Percentiles rank a stretch among this genome's conserved stretches.
phyloP scores from a whole-genome alignment of 2,113 vertebrate species.

The Tyto alba region DNA sequence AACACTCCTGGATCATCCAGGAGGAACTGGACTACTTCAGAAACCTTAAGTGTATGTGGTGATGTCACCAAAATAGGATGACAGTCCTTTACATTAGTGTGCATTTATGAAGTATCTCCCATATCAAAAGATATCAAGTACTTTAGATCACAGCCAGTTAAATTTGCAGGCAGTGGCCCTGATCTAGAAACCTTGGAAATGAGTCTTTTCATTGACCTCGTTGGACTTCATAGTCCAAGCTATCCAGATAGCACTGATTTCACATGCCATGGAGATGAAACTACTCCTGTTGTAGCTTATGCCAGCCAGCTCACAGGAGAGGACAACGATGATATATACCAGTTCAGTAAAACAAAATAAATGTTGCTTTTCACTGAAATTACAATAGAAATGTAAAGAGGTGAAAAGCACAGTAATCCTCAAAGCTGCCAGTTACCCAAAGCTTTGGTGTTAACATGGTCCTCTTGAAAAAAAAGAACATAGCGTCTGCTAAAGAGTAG shows the following conservation, averaged over 20 bases:
- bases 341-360: background rate
- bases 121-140: background rate
- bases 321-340: background rate
- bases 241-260: background rate
- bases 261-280: background rate
- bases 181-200: background rate
- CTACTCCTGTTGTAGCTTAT: background rate
- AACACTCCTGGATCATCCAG: accelerated
- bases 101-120: background rate
- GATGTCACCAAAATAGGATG: background rate
- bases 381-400: background rate
- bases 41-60: background rate
- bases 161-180: background rate
- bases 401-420: background rate
- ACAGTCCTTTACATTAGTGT: background rate
- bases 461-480: background rate
- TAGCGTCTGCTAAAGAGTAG: background rate
- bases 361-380: background rate
- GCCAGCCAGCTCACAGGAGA: background rate
- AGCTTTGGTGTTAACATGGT: background rate
- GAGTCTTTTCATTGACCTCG: background rate
- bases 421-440: background rate
- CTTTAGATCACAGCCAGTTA: background rate
- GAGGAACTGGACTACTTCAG: background rate
- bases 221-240: background rate